phyloP scores from a whole-genome alignment of 2,797 vertebrate genomes.

The Carapus acus region DNA sequence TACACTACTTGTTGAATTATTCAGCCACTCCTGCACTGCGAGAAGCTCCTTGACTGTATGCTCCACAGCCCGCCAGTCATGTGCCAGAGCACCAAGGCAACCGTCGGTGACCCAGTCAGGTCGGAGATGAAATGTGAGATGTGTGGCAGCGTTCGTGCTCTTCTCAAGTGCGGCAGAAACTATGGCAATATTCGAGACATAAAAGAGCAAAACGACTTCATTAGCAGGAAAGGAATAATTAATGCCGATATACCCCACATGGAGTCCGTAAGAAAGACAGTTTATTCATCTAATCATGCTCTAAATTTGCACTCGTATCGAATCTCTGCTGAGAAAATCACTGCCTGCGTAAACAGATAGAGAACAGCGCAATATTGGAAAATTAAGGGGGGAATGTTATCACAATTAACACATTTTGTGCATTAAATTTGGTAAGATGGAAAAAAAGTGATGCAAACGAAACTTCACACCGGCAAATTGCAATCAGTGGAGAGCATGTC shows the following conservation, averaged over 20 bases:
- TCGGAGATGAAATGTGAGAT: constrained; percentile 13
- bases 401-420: too few species aligned
- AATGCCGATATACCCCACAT: constrained; percentile 27
- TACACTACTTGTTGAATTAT: constrained; percentile 70
- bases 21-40: constrained; percentile 47
- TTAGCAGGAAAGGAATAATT: constrained; percentile 35
- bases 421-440: constrained; percentile 3
- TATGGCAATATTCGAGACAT: constrained; percentile 1
- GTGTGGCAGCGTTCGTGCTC: constrained; percentile 14
- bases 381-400: too few species aligned
- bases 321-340: constrained; percentile 2
- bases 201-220: constrained; percentile 31
- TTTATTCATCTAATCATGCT: constrained; percentile 32
- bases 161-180: constrained; percentile 6
- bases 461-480: constrained; percentile 37
- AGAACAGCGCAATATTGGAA: too few species aligned
- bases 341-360: constrained; percentile 1
- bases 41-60: constrained; percentile 42
- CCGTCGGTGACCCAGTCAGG: constrained; percentile 14
- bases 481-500: constrained; percentile 25
- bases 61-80: constrained; percentile 23
- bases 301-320: constrained; percentile 16
- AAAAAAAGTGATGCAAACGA: constrained; percentile 23
- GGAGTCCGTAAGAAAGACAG: constrained; percentile 40
- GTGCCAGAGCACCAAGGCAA: constrained; percentile 23